Conservation (phyloP, 53 echinoderm and acorn worm genomes). For the Paracentrotus lividus region DNA sequence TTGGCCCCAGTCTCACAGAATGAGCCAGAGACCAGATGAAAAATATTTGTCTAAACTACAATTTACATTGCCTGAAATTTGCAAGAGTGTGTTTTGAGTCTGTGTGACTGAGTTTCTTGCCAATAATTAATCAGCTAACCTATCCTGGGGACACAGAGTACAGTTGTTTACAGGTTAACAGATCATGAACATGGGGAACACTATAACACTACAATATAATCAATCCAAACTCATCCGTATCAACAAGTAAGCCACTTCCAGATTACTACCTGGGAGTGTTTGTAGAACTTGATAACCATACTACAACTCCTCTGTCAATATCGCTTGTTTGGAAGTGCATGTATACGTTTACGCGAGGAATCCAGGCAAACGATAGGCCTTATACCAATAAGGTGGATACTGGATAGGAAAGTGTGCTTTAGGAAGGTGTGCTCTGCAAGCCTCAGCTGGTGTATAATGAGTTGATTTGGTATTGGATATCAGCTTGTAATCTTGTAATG, state of each 20-base stretch:
- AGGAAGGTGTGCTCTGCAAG: conserved; percentile 31
- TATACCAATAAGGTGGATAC: conserved; percentile 30
- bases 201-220: background rate
- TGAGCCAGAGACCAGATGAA: too few species aligned
- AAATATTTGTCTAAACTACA: too few species aligned
- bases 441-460: conserved; percentile 39
- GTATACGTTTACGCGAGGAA: background rate
- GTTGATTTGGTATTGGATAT: conserved; percentile 43
- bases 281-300: conserved; percentile 25
- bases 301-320: background rate
- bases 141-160: background rate
- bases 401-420: too few species aligned
- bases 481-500: background rate
- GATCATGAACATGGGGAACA: background rate
- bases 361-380: conserved; percentile 16
- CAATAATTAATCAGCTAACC: background rate
- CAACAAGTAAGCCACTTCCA: conserved; percentile 44
- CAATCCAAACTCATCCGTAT: background rate
- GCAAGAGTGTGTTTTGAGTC: too few species aligned
- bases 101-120: background rate
- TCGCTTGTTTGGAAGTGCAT: background rate
- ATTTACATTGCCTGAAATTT: too few species aligned
- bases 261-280: background rate
- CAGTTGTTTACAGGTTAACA: background rate
- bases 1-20: too few species aligned